phyloP scores from a whole-genome alignment of 2,888 invertebrate genomes.

The Leptopilina syphax region DNA sequence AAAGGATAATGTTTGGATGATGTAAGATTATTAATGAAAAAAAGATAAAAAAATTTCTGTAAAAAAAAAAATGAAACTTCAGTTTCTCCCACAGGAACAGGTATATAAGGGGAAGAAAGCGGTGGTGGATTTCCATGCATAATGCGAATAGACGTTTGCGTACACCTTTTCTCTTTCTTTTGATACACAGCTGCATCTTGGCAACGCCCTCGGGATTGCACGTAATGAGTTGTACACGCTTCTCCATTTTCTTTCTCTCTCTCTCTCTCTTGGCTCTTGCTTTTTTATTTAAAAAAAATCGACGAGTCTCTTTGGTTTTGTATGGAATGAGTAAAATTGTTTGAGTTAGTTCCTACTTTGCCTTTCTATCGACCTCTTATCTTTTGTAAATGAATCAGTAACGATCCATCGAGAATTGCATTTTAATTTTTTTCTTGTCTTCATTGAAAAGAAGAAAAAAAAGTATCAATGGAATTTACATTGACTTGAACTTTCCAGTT shows the following conservation, averaged over 20 bases:
- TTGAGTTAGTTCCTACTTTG: conserved; percentile 46
- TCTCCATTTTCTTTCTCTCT: conserved; percentile 55
- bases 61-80: conserved; percentile 38
- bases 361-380: conserved; percentile 48
- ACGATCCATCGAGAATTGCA: background rate
- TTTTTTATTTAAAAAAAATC: conserved; percentile 35
- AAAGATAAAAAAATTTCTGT: background rate
- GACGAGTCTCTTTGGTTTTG: conserved; percentile 52
- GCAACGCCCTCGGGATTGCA: conserved; percentile 67
- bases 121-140: conserved; percentile 64
- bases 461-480: too few relatives aligned
- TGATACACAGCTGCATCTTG: conserved; percentile 58
- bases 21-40: conserved; percentile 45
- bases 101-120: conserved; percentile 44
- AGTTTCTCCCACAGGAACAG: conserved; percentile 39
- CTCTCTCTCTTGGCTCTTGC: conserved; percentile 36
- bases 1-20: conserved; percentile 2
- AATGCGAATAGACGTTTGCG: conserved; percentile 60
- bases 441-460: too few relatives aligned
- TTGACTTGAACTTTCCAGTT: too few relatives aligned
- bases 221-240: conserved; percentile 71
- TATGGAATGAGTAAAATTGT: conserved; percentile 57
- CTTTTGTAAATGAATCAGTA: background rate
- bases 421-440: background rate
- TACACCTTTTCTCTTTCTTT: conserved; percentile 54